phyloP scores from a whole-genome alignment of 2,113 vertebrate species.

The Pomatorhinus ruficollis region DNA sequence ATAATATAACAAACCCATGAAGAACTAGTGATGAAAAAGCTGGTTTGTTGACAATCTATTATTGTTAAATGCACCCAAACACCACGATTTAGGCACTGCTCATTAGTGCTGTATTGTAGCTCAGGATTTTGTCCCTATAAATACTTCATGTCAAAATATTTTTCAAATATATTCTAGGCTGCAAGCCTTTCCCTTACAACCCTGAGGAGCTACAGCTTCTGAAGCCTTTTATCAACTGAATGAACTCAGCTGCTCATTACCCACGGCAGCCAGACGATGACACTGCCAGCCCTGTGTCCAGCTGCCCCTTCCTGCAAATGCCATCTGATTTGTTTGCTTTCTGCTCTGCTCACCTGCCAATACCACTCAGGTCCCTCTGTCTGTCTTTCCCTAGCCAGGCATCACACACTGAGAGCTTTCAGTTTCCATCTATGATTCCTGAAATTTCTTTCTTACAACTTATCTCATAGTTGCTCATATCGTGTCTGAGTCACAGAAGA shows the following conservation, averaged over 20 bases:
- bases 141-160: background rate
- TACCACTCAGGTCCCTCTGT: background rate
- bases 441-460: background rate
- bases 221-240: background rate
- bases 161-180: background rate
- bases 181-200: background rate
- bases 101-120: slow-evolving; percentile 38
- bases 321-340: background rate
- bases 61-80: slow-evolving; percentile 56
- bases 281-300: background rate
- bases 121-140: background rate
- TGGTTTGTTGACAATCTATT: slow-evolving; percentile 43
- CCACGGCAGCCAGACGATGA: accelerated
- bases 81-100: slow-evolving; percentile 32
- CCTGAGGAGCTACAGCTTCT: background rate
- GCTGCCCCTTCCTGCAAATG: background rate
- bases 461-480: background rate
- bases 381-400: background rate
- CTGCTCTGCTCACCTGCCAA: background rate
- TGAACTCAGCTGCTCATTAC: background rate
- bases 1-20: slow-evolving; percentile 24
- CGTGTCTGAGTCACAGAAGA: background rate
- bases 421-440: background rate
- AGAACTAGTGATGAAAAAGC: slow-evolving; percentile 42
- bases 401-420: background rate